A percentile compares a stretch with the other conserved stretches of the same genome.
Conservation (phyloP, 2,888 invertebrate genomes). For the Xanthorhoe spadicearia region DNA sequence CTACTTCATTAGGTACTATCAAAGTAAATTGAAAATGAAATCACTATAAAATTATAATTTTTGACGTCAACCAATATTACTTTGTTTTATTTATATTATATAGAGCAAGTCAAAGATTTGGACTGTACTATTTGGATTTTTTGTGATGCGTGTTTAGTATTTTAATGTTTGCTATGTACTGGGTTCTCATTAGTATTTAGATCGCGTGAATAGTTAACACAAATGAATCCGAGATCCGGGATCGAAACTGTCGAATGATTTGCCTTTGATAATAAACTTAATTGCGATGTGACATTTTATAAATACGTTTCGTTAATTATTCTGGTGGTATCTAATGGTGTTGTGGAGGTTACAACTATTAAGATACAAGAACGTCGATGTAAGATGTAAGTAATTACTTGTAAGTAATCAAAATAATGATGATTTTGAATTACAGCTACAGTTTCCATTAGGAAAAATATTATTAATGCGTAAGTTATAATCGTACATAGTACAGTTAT, state of each 20-base stretch:
- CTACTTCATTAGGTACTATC: slow-evolving; percentile 11
- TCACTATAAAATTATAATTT: neutral
- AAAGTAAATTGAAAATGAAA: slow-evolving; percentile 7
- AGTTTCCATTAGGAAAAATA: no score
- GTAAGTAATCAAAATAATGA: no score
- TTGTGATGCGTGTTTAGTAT: slow-evolving; percentile 8
- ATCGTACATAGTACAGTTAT: no score
- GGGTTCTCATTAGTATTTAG: slow-evolving; percentile 44
- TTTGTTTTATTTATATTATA: no score
- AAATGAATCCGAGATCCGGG: slow-evolving; percentile 43
- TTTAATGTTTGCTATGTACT: slow-evolving; percentile 5
- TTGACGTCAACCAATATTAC: neutral
- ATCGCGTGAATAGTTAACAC: slow-evolving; percentile 31
- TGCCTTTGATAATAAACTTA: slow-evolving; percentile 1
- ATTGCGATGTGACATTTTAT: slow-evolving; percentile 7
- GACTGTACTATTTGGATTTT: neutral
- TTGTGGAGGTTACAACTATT: no score
- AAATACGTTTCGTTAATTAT: neutral
- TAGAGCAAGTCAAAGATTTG: neutral
- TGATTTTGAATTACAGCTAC: no score
- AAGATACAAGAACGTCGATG: no score
- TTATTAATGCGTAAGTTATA: no score
- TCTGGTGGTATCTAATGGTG: no score
- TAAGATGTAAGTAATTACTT: no score
- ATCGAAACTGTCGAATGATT: slow-evolving; percentile 24